Conservation (phyloP, 2,888 invertebrate species). For the Cerastis rubricosa region DNA sequence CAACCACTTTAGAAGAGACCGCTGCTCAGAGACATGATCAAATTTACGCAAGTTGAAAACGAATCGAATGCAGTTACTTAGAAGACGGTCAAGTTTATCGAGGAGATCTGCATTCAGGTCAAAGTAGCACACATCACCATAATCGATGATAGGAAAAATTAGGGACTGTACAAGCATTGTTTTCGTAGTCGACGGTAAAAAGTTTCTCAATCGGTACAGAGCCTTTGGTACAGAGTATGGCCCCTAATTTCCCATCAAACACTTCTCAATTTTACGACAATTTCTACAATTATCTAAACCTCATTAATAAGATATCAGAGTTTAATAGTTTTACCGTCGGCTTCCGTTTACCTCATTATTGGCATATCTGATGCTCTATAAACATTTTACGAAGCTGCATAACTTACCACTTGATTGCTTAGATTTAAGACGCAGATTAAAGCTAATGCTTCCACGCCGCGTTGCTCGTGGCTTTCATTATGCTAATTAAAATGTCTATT, state of each 20-base stretch:
- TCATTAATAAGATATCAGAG: constrained; percentile 51
- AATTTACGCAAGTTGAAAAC: too few relatives aligned
- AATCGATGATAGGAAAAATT: too few relatives aligned
- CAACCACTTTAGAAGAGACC: too few relatives aligned
- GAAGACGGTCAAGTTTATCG: too few relatives aligned
- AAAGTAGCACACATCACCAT: too few relatives aligned
- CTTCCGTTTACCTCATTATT: constrained; percentile 65
- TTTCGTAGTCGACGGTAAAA: too few relatives aligned
- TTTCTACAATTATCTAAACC: constrained; percentile 46
- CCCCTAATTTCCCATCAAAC: constrained; percentile 17
- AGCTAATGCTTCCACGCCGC: constrained; percentile 53
- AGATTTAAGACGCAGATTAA: constrained; percentile 62
- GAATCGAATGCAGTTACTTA: too few relatives aligned
- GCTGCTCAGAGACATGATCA: too few relatives aligned
- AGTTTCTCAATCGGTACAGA: too few relatives aligned
- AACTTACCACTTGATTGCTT: constrained; percentile 62
- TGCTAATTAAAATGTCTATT: constrained; percentile 63
- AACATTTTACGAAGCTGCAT: constrained; percentile 62
- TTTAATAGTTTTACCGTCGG: constrained; percentile 50
- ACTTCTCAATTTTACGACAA: constrained; percentile 18
- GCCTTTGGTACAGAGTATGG: too few relatives aligned
- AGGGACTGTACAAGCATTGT: too few relatives aligned
- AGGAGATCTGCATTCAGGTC: too few relatives aligned
- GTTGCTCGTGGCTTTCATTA: constrained; percentile 56
- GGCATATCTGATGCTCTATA: constrained; percentile 65